phyloP scores from a whole-genome alignment of 1,140 invertebrate genomes.

The Alviniconcha marisindica region DNA sequence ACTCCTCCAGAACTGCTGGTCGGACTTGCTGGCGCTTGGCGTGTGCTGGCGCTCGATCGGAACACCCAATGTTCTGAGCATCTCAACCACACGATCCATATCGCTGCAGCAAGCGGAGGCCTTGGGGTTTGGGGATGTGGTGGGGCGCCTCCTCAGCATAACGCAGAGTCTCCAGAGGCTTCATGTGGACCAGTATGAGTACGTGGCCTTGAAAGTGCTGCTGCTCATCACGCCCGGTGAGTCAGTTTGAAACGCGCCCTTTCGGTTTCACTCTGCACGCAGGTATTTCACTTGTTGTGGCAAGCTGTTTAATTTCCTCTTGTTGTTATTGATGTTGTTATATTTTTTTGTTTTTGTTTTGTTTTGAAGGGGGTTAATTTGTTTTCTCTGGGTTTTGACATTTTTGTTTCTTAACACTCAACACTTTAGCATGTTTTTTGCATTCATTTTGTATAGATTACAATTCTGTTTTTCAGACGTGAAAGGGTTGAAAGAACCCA shows the following conservation, averaged over 20 bases:
- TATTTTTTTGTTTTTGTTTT: too few relatives aligned
- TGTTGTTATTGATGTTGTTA: too few relatives aligned
- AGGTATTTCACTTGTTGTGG: too few relatives aligned
- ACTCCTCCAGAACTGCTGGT: constrained; percentile 97
- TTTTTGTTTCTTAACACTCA: too few relatives aligned
- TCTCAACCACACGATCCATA: constrained; percentile 83
- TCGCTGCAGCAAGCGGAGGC: constrained; percentile 85
- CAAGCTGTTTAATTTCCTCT: too few relatives aligned
- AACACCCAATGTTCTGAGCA: constrained; percentile 79
- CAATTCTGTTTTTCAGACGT: constrained; percentile 81
- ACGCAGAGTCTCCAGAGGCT: constrained; percentile 93
- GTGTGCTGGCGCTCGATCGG: constrained; percentile 72
- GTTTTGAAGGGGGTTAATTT: too few relatives aligned
- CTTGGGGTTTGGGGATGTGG: constrained; percentile 78
- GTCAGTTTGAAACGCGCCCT: too few relatives aligned
- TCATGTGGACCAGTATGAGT: constrained; percentile 96
- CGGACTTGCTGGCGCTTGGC: constrained; percentile 91
- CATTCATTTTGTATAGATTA: too few relatives aligned
- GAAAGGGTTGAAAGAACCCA: constrained; percentile 92
- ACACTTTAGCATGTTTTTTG: too few relatives aligned
- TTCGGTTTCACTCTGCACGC: not conserved
- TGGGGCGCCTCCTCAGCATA: constrained; percentile 95
- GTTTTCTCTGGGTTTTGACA: too few relatives aligned
- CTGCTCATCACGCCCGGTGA: constrained; percentile 94
- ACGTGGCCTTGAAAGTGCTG: constrained; percentile 95